A percentile compares a stretch with the other conserved stretches of the same genome.
phyloP scores from a whole-genome alignment of 2,888 invertebrate genomes.

The Subacronicta megacephala region DNA sequence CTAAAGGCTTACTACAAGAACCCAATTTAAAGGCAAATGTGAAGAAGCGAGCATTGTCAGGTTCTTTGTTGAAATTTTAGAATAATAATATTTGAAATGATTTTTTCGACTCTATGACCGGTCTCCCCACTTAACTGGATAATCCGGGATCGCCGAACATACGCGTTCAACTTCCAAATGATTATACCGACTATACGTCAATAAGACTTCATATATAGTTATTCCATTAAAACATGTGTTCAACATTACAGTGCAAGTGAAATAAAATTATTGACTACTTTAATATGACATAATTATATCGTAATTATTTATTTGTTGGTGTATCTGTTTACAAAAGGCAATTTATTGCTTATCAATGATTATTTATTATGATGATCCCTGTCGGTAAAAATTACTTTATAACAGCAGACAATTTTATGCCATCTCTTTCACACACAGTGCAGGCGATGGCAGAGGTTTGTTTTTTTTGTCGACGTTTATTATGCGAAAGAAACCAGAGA shows the following conservation, averaged over 20 bases:
- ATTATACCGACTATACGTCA: no score
- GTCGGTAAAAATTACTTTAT: neutral
- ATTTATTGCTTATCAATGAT: neutral
- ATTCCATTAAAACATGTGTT: neutral
- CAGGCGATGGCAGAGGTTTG: neutral
- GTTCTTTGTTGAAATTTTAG: no score
- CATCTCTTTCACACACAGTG: neutral
- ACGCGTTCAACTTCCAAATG: no score
- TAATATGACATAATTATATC: neutral
- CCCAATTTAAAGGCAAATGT: no score
- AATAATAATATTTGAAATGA: no score
- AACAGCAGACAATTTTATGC: neutral
- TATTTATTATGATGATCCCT: neutral
- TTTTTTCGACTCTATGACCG: no score
- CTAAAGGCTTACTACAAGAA: no score
- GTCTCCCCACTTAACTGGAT: no score
- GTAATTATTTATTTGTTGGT: neutral
- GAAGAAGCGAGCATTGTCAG: no score
- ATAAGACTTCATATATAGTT: no score
- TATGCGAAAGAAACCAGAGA: neutral
- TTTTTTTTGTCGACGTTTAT: neutral
- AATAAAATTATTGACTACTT: constrained; percentile 1
- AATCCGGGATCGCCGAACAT: no score
- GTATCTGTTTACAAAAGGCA: neutral
- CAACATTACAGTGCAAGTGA: neutral